Evolutionary conservation across 2,888 invertebrate species (phyloP), one percentile per base, ranked within the genome.

Genomic region (Drosophila aldrichi): DNA sequence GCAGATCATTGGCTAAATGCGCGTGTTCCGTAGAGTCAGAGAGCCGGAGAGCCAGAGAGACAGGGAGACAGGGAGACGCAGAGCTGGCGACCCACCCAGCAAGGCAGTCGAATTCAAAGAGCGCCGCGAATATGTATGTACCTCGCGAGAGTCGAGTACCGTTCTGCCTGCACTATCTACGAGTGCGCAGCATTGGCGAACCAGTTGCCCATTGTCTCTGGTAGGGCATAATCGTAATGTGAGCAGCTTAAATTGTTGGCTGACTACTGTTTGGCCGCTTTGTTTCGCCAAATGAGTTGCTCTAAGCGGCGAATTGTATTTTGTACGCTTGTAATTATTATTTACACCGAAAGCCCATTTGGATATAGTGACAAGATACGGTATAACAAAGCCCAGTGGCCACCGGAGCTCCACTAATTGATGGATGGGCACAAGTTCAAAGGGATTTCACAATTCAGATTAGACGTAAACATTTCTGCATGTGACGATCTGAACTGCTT

Each of bases 1-100:
- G 68, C 77, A 81, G 84, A 89, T 91, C 90, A 86, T 74, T 85
- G 76, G 78, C 82, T 82, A 86, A 88, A 83, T 80, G 74, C 81
- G 67, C 77, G 79, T 79, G 82, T 84, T 79, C 66, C 80, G 64
- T 60, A 75, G 75, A 74, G 72, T 74, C 70, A 67, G 57, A 68
- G 40, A 63, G 10, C 10, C 10, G 2, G 32, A 32, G 48, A 25
- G 25, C 5, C 6, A 25, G 62, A 75, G 75, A 74, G 70, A 9
- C 32, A 7, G 32, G 10, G 48, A 25, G 25, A 32, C 32, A 7
- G 32, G 10, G 48, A 25, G 25, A 25, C 25, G 25, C 25, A 25
- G 25, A 32, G 32, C n/a, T 38, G 38, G 10, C 38, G 22, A 22
- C 22, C 22, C 40, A 22, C 22, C 22, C 40, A 40, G 25, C 18